Percentiles rank a stretch among this genome's conserved stretches.
phyloP scores from a whole-genome alignment of 2,113 vertebrate species.

The Anguilla japonica region DNA sequence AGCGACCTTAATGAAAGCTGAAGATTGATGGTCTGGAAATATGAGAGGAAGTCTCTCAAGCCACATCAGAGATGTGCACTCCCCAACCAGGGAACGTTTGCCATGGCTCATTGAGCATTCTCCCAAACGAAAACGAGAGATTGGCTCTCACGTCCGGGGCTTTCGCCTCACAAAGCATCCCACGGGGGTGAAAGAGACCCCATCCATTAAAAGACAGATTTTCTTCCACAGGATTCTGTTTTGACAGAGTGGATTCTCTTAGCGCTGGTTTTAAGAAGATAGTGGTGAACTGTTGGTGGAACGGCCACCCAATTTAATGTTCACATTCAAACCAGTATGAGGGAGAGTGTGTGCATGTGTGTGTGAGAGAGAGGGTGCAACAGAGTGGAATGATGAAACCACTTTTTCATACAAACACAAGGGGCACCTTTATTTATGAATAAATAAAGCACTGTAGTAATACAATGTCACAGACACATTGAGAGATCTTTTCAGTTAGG shows the following conservation, averaged over 20 bases:
- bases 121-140: conserved; percentile 35
- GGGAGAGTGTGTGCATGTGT: neutral
- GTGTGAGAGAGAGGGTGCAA: neutral
- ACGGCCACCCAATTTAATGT: too few relatives aligned
- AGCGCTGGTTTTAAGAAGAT: conserved; percentile 27
- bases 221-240: conserved; percentile 38
- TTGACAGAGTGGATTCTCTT: conserved; percentile 43
- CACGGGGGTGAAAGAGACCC: conserved; percentile 24
- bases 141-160: conserved; percentile 31
- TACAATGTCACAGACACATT: too few relatives aligned
- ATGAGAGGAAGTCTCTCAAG: conserved; percentile 24
- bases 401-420: too few relatives aligned
- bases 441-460: too few relatives aligned
- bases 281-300: neutral
- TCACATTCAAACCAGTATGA: too few relatives aligned
- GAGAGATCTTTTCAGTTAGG: too few relatives aligned
- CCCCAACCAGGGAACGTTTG: conserved; percentile 14
- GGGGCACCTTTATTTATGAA: too few relatives aligned
- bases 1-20: conserved; percentile 37
- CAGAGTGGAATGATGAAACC: too few relatives aligned
- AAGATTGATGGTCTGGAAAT: conserved; percentile 38
- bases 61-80: neutral
- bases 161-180: conserved; percentile 24
- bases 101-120: conserved; percentile 36
- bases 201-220: conserved; percentile 33